Evolutionary conservation across 2,113 vertebrate species (phyloP), one percentile per base, ranked within the genome.

Genomic region (Climacteris rufus): DNA sequence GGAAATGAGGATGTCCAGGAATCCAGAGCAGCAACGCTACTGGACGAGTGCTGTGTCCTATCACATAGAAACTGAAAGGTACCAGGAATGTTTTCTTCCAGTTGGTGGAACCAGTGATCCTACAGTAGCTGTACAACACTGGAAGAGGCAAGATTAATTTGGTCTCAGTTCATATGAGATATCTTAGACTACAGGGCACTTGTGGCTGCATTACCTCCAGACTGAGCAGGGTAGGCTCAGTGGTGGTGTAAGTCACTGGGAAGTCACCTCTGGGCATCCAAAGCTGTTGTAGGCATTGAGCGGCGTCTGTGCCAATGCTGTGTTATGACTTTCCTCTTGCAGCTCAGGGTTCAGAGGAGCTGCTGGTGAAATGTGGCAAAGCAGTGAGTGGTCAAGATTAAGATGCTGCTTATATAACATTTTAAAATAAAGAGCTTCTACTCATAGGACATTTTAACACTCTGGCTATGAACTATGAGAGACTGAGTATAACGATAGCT

Each of bases 11-110:
- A 27, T 78, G 31, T 54, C 24, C 60, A 52, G 24, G 13, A 78
- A 78, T 80, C 24, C 35, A 59, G 42, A 37, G 13, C 49, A 65
- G 35, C 31, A 50, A 8, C 61, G 25, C 28, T 57, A 8, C 45
- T 66, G 54, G 60, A 35, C 0, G 2, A 71, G 17, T 52, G 13
- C 18, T 5, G 0, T 80, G n/a, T 63, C 56, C 33, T 60, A 0
- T 66, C 33, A 39, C 22, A 23, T 5, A 59, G 30, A 70, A 74
- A 35, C 39, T 24, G 28, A 78, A 39, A 79, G 30, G 23, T 6
- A 54, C 40, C 47, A 54, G 54, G 64, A 87, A 9, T 50, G 3
- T 35, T 69, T 84, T 45, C 33, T 89, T 66, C 18, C 24, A 76
- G 7, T 2, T 60, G 50, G 15, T 82, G 42, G 30, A 45, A 30